A percentile compares a stretch with the other conserved stretches of the same genome.
Conservation (phyloP, 1,140 invertebrate genomes). For the Brachionus asplanchnoidis region DNA sequence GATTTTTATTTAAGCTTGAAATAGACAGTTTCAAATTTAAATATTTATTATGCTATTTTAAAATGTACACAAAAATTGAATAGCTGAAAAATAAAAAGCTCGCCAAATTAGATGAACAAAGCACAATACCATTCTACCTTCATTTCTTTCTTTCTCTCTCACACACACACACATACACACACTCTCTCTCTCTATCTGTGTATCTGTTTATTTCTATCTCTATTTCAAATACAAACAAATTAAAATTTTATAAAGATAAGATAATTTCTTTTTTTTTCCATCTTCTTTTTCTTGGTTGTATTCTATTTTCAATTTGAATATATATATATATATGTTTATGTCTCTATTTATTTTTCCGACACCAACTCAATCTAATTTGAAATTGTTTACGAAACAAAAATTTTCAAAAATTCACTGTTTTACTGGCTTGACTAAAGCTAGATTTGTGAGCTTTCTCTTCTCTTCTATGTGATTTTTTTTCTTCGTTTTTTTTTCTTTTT, state of each 20-base stretch:
- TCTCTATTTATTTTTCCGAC: conserved; percentile 32
- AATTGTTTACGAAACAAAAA: not conserved
- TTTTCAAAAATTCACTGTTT: conserved; percentile 13
- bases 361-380: not conserved
- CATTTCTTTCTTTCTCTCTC: not conserved
- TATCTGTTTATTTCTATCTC: conserved; percentile 11
- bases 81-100: not conserved
- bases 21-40: conserved; percentile 27
- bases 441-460: not conserved
- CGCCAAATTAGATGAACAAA: not conserved
- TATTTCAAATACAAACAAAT: conserved; percentile 35
- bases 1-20: not conserved
- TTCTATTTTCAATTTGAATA: not conserved
- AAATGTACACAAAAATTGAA: conserved; percentile 5
- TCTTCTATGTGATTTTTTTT: not conserved
- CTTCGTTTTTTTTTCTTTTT: not conserved
- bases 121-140: not conserved
- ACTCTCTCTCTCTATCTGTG: not conserved
- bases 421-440: not conserved
- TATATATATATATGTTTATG: not conserved
- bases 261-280: not conserved
- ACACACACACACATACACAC: too few relatives aligned
- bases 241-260: conserved; percentile 21
- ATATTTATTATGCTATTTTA: not conserved
- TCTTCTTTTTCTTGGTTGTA: not conserved